Conservation (phyloP, 2,797 vertebrate species). For the Cossypha polioptera region DNA sequence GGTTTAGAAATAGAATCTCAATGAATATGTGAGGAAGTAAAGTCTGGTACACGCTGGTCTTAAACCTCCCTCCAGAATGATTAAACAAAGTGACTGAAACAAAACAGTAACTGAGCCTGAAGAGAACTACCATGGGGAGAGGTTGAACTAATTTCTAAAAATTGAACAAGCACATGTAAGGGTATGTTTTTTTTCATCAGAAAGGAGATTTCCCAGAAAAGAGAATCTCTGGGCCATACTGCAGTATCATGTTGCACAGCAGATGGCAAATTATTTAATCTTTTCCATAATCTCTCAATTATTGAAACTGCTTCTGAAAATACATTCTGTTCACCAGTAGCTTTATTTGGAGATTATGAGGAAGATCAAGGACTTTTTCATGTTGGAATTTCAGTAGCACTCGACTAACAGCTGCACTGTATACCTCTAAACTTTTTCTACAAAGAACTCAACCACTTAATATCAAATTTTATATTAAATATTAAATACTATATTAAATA, state of each 20-base stretch:
- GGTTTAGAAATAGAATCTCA: background rate
- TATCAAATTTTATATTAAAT: background rate
- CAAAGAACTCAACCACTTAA: background rate
- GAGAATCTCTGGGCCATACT: background rate
- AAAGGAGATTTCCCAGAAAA: background rate
- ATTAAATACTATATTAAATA: no score
- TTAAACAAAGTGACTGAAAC: background rate
- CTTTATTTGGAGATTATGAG: background rate
- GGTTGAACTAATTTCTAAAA: background rate
- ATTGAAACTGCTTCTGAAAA: background rate
- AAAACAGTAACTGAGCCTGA: background rate
- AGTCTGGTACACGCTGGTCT: background rate
- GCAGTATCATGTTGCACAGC: background rate
- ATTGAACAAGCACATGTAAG: background rate
- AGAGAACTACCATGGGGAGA: background rate
- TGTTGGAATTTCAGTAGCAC: background rate
- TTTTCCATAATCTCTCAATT: background rate
- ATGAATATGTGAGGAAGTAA: background rate
- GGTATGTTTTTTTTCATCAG: background rate
- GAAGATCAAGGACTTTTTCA: background rate
- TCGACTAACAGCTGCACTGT: background rate
- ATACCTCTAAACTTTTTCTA: background rate
- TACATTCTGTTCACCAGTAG: background rate
- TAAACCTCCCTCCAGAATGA: background rate
- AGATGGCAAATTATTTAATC: conserved; percentile 8